Evolutionary conservation across 2,113 vertebrate genomes (phyloP).

Genomic region (Podarcis raffonei): DNA sequence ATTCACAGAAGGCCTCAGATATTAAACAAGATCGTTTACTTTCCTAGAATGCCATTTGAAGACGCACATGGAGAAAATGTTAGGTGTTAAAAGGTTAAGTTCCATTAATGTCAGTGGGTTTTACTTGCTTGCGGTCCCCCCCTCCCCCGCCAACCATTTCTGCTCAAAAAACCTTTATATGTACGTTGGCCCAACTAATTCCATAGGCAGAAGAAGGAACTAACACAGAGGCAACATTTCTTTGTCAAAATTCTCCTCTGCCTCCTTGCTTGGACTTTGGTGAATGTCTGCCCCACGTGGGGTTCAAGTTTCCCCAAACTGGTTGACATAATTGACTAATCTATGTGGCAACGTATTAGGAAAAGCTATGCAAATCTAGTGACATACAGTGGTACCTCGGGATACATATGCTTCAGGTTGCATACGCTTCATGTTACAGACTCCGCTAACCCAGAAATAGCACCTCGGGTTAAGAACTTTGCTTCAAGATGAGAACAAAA

Average conservation of each 20-base stretch:
- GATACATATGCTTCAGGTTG: too few relatives aligned
- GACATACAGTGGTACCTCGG: too few relatives aligned
- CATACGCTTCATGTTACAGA: too few relatives aligned
- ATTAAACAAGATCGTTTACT: conserved; percentile 69
- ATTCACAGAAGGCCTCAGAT: conserved; percentile 62
- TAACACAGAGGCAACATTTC: not conserved
- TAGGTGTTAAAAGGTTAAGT: conserved; percentile 62
- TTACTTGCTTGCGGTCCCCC: conserved; percentile 22
- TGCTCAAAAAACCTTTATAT: not conserved
- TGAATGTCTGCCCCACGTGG: not conserved
- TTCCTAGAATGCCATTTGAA: conserved; percentile 61
- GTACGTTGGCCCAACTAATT: not conserved
- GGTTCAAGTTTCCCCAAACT: not conserved
- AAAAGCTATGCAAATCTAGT: not conserved
- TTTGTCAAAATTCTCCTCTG: not conserved
- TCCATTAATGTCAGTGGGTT: conserved; percentile 59
- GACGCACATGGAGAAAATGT: conserved; percentile 50
- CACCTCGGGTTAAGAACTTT: too few relatives aligned
- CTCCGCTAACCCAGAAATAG: too few relatives aligned
- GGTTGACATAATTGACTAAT: not conserved
- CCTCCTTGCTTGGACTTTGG: not conserved
- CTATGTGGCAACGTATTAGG: not conserved
- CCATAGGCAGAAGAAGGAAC: not conserved
- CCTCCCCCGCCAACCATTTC: not conserved
- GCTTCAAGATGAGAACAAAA: too few relatives aligned